Base-by-base conservation (phyloP, 2,888 invertebrate species). In the Drosophila nigricruria region DNA sequence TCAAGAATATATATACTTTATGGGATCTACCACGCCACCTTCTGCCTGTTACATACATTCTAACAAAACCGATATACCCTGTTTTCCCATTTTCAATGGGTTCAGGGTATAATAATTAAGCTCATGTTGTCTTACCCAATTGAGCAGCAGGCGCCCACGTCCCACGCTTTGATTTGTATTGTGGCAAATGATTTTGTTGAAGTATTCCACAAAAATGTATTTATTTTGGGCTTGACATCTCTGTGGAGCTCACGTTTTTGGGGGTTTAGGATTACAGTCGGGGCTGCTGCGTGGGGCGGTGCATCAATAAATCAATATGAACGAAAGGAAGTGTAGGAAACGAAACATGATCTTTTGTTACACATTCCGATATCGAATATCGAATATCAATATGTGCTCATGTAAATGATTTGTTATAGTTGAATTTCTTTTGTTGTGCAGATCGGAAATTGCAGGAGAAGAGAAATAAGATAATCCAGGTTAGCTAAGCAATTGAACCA, bases 61-160 rank as follows among this genome's bases (percentile, higher is more conserved):
- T n/a, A n/a, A n/a, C n/a, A n/a, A n/a, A n/a, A n/a, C n/a, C n/a
- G n/a, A n/a, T n/a, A n/a, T n/a, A n/a, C n/a, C n/a, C n/a, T n/a
- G n/a, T n/a, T n/a, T n/a, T n/a, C n/a, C n/a, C n/a, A n/a, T n/a
- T n/a, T n/a, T n/a, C n/a, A n/a, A n/a, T n/a, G n/a, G n/a, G n/a
- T n/a, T n/a, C n/a, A n/a, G n/a, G n/a, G n/a, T n/a, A n/a, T n/a
- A n/a, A 86, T 86, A 83, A 83, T 83, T 83, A 83, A 79, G 82
- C 82, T 82, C 64, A 79, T 82, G 85, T 84, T 71, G 61, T 61
- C 47, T 70, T 60, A 23, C 61, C 60, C 60, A 63, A 61, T 64
- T 66, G 60, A 56, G 53, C 38, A 27, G 60, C 53, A 25, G 30
- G 50, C 42, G 14, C 76, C 71, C 68, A 76, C 76, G 66, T 38